Evolutionary conservation across 2,113 vertebrate genomes (phyloP).

Genomic region (Rhinogobius similis): DNA sequence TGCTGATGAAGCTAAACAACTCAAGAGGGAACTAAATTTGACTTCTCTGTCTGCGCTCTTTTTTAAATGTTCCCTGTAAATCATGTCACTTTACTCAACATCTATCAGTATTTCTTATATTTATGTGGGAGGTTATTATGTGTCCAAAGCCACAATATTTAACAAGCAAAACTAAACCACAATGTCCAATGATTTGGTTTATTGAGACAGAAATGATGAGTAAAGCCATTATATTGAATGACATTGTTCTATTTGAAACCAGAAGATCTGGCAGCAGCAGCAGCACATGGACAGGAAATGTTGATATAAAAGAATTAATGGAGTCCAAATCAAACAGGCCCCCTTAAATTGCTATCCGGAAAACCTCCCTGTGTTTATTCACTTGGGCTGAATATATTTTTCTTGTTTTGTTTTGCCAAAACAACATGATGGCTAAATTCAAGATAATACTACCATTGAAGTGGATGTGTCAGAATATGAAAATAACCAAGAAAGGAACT

Average conservation of each 20-base stretch:
- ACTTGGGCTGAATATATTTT: not conserved
- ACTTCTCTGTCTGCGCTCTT: constrained; percentile 26
- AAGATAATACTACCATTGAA: too few relatives aligned
- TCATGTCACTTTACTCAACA: too few relatives aligned
- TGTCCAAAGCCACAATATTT: not conserved
- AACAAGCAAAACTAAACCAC: not conserved
- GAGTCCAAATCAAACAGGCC: constrained; percentile 12
- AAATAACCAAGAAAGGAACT: not conserved
- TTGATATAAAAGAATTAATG: constrained; percentile 13
- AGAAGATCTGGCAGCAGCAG: not conserved
- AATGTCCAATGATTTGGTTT: not conserved
- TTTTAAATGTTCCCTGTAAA: too few relatives aligned
- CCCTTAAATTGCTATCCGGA: not conserved
- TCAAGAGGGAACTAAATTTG: not conserved
- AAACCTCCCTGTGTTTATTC: not conserved
- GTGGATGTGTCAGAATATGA: not conserved
- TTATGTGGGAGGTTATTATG: too few relatives aligned
- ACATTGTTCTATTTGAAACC: not conserved
- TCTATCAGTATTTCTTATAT: too few relatives aligned
- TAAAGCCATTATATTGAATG: not conserved
- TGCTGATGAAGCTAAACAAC: constrained; percentile 9
- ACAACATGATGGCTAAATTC: too few relatives aligned
- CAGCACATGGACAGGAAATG: constrained; percentile 24
- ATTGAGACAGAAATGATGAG: not conserved
- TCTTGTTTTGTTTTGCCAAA: too few relatives aligned